phyloP scores from a whole-genome alignment of 2,113 vertebrate genomes.

The Sterrhoptilus dennistouni region DNA sequence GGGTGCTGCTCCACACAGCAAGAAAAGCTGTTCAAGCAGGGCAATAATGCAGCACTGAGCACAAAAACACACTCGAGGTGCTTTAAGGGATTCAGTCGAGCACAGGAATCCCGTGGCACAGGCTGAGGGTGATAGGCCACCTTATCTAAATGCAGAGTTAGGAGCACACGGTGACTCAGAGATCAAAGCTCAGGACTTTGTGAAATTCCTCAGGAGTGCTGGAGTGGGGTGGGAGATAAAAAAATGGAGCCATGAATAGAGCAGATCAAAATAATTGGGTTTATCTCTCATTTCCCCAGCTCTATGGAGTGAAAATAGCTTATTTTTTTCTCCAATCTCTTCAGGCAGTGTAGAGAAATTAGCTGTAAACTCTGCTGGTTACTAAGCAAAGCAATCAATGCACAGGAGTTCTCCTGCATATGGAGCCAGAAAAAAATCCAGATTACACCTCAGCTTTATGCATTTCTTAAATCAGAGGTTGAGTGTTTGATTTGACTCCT shows the following conservation, averaged over 20 bases:
- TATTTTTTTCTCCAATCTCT: not conserved
- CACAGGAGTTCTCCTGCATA: not conserved
- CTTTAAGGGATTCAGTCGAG: not conserved
- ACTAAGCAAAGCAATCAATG: not conserved
- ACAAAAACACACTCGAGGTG: not conserved
- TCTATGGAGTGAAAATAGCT: not conserved
- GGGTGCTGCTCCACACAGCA: not conserved
- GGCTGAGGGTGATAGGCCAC: not conserved
- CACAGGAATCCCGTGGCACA: not conserved
- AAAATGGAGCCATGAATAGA: not conserved
- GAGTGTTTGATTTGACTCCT: not conserved
- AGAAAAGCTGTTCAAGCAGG: not conserved
- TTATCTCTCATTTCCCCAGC: not conserved
- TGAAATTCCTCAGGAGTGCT: not conserved
- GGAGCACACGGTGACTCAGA: not conserved
- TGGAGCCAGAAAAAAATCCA: not conserved
- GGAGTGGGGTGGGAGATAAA: not conserved
- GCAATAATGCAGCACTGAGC: not conserved
- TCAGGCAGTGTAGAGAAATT: not conserved
- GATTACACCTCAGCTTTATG: not conserved
- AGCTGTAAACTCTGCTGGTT: not conserved
- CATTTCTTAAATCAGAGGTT: not conserved
- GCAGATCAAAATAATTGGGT: not conserved
- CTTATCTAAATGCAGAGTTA: not conserved
- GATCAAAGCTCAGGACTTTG: not conserved